phyloP scores from a whole-genome alignment of 2,113 vertebrate species.

The Mobula hypostoma region DNA sequence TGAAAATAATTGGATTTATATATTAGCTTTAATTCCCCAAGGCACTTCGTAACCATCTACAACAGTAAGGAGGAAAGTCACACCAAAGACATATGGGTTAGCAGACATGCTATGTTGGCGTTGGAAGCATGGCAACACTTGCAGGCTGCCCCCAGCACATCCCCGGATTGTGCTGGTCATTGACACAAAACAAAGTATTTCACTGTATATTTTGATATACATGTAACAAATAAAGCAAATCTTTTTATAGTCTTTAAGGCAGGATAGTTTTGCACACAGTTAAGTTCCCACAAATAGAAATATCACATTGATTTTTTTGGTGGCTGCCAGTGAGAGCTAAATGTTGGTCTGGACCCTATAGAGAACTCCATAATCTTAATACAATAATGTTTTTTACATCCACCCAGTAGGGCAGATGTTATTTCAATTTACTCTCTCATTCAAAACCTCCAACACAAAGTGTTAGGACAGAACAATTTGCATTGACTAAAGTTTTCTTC shows the following conservation, averaged over 20 bases:
- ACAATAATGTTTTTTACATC: not conserved
- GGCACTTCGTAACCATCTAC: not conserved
- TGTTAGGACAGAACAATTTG: too few relatives aligned
- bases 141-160: too few relatives aligned
- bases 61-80: too few relatives aligned
- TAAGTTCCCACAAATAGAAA: not conserved
- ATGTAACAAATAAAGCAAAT: too few relatives aligned
- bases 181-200: too few relatives aligned
- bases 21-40: not conserved
- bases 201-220: too few relatives aligned
- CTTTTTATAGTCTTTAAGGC: too few relatives aligned
- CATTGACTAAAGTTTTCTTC: too few relatives aligned
- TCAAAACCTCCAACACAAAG: not conserved
- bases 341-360: not conserved
- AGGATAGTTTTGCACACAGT: not conserved
- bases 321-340: not conserved
- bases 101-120: too few relatives aligned
- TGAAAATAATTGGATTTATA: not conserved
- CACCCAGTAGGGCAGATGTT: not conserved
- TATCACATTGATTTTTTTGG: not conserved
- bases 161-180: too few relatives aligned
- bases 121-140: too few relatives aligned
- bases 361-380: not conserved
- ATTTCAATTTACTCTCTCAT: not conserved
- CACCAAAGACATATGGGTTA: too few relatives aligned